A percentile compares a stretch with the other conserved stretches of the same genome.
Evolutionary conservation across 2,888 invertebrate species (phyloP).

Genomic region (Xylota sylvarum): DNA sequence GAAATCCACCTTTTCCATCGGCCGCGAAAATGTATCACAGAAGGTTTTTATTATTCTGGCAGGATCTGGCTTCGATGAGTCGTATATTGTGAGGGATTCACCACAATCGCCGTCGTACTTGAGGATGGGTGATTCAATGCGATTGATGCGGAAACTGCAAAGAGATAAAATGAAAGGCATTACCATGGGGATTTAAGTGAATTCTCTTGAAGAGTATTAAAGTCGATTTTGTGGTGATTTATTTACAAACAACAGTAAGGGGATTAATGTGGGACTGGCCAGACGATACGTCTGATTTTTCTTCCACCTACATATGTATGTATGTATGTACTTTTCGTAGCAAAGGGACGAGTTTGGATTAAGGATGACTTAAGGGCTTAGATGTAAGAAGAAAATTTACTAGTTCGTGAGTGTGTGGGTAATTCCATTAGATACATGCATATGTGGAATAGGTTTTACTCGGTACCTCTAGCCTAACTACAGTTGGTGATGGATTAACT

Average conservation of each 20-base stretch:
- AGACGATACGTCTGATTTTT: too few species aligned
- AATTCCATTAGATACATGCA: too few species aligned
- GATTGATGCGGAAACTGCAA: constrained; percentile 93
- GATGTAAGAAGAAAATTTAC: too few species aligned
- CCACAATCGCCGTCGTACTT: constrained; percentile 95
- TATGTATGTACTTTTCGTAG: too few species aligned
- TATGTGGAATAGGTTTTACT: too few species aligned
- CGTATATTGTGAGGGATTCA: constrained; percentile 95
- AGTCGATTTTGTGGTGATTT: constrained; percentile 2
- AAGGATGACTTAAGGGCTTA: too few species aligned
- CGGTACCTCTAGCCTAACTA: too few species aligned
- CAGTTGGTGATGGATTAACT: too few species aligned
- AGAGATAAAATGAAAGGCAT: constrained; percentile 56
- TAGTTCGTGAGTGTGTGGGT: too few species aligned
- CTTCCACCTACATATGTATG: too few species aligned
- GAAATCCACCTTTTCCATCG: constrained; percentile 97
- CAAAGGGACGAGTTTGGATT: too few species aligned
- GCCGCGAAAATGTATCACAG: constrained; percentile 96
- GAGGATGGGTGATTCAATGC: constrained; percentile 94
- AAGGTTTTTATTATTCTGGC: constrained; percentile 96
- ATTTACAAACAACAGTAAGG: neutral
- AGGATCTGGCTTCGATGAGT: constrained; percentile 94
- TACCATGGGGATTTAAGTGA: constrained; percentile 1
- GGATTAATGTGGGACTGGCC: neutral
- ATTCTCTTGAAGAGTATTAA: neutral